Conservation (phyloP, 2,113 vertebrate genomes). For the Falcunculus frontatus region DNA sequence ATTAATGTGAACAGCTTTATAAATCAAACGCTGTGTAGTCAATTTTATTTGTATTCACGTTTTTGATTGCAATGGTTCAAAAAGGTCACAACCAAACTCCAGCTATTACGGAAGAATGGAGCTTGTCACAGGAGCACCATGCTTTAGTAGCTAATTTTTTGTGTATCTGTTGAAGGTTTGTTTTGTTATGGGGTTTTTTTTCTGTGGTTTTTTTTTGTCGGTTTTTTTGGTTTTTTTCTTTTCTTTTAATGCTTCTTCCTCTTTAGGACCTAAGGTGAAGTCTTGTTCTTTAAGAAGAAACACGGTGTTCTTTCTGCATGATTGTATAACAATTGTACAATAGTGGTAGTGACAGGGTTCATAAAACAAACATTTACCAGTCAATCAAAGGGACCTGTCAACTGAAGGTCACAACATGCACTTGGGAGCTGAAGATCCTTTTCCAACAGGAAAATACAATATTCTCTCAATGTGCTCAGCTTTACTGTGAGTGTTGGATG, state of each 20-base stretch:
- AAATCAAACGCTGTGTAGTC: background rate
- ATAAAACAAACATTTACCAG: background rate
- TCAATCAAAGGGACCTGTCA: background rate
- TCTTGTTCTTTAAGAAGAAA: background rate
- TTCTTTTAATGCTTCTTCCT: background rate
- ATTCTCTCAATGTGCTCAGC: background rate
- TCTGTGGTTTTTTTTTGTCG: background rate
- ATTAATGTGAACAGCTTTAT: background rate
- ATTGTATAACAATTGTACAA: background rate
- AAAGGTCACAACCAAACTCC: background rate
- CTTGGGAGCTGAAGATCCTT: background rate
- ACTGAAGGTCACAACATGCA: background rate
- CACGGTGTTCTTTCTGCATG: background rate
- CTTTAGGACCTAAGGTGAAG: background rate
- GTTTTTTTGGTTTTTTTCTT: background rate
- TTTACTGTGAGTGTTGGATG: background rate
- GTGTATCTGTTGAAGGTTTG: background rate
- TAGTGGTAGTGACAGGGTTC: background rate
- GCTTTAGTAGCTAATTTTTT: background rate
- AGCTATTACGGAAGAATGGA: background rate
- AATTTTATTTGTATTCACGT: background rate
- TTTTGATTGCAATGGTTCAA: background rate
- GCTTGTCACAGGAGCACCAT: background rate
- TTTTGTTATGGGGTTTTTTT: background rate
- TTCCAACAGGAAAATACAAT: background rate